Evolutionary conservation across 1,140 invertebrate genomes (phyloP).

Genomic region (Brachionus sp.): DNA sequence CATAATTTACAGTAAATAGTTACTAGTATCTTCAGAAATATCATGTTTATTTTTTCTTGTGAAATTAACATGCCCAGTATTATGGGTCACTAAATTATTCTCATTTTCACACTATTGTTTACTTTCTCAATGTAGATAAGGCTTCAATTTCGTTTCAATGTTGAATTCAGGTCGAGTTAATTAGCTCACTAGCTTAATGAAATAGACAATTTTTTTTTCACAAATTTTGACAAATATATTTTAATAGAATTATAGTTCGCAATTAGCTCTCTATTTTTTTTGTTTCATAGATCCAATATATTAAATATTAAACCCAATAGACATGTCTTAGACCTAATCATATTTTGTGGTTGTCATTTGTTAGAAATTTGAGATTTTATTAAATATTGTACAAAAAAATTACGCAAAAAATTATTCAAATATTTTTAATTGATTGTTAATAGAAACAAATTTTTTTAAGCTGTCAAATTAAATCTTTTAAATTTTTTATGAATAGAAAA

Average conservation of each 20-base stretch:
- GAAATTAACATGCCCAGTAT: neutral
- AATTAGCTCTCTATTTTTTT: neutral
- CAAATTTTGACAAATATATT: neutral
- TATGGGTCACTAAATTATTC: constrained; percentile 29
- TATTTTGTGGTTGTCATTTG: neutral
- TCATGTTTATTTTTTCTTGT: neutral
- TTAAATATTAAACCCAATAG: neutral
- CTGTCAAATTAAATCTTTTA: neutral
- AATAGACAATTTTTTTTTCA: neutral
- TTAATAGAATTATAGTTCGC: neutral
- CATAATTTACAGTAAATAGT: neutral
- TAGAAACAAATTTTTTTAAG: neutral
- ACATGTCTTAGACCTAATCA: neutral
- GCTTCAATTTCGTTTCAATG: neutral
- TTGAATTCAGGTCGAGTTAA: neutral
- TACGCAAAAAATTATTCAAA: neutral
- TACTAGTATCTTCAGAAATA: neutral
- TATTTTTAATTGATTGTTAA: no score
- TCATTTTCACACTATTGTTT: constrained; percentile 3
- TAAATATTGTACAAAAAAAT: no score
- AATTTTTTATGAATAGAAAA: neutral
- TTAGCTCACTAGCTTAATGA: neutral
- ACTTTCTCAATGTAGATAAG: neutral
- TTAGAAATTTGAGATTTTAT: neutral
- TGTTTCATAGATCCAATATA: neutral